phyloP scores from a whole-genome alignment of 2,113 vertebrate genomes.

The Riparia riparia region DNA sequence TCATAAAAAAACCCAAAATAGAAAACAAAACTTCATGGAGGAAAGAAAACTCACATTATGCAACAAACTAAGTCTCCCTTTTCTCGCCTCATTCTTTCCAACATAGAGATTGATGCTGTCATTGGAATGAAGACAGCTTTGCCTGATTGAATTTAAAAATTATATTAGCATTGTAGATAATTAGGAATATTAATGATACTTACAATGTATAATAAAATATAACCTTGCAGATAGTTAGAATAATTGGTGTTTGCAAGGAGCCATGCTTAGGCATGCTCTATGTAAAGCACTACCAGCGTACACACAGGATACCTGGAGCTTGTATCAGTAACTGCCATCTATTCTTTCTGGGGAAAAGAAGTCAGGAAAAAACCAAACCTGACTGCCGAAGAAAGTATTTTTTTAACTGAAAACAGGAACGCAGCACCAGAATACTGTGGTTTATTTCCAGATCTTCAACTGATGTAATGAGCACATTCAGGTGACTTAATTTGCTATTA shows the following conservation, averaged over 20 bases:
- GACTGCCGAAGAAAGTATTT: not conserved
- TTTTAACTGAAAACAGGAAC: not conserved
- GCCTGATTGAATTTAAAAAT: not conserved
- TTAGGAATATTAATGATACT: not conserved
- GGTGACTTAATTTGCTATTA: not conserved
- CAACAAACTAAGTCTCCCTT: not conserved
- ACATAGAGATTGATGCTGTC: not conserved
- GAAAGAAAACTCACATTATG: not conserved
- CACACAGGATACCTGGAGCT: not conserved
- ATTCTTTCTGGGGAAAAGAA: not conserved
- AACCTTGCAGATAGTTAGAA: constrained; percentile 8
- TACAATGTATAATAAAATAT: not conserved
- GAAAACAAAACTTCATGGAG: not conserved
- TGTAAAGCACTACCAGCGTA: not conserved
- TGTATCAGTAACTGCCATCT: not conserved
- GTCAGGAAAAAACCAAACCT: not conserved
- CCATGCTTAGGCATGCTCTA: not conserved
- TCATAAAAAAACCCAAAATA: not conserved
- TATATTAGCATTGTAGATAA: not conserved
- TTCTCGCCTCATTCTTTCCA: not conserved
- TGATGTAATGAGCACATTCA: not conserved
- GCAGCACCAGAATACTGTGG: not conserved
- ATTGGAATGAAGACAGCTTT: not conserved
- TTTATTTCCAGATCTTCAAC: not conserved
- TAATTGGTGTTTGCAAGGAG: not conserved